phyloP scores from a whole-genome alignment of 2,888 invertebrate genomes.

The Acrobasis repandana region DNA sequence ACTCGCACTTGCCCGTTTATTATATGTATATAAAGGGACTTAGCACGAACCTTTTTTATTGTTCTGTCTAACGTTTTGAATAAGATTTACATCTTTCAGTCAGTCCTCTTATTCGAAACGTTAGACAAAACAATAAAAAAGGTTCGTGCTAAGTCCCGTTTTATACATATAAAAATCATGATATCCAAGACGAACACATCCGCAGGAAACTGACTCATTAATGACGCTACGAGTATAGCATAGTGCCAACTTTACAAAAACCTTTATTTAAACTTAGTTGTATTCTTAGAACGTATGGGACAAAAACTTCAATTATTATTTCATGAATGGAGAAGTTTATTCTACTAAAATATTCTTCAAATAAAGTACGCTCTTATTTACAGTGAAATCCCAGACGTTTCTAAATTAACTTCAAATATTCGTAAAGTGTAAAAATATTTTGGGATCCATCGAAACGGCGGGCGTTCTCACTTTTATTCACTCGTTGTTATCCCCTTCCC shows the following conservation, averaged over 20 bases:
- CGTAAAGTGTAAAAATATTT: slow-evolving; percentile 19
- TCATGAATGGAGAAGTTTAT: too few species aligned
- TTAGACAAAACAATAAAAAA: too few species aligned
- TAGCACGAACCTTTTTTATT: too few species aligned
- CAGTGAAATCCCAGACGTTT: slow-evolving; percentile 18
- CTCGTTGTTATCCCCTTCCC: slow-evolving; percentile 10
- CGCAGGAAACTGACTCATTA: slow-evolving; percentile 39
- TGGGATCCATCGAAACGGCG: background rate
- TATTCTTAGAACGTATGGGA: slow-evolving; percentile 6
- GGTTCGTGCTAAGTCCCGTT: too few species aligned
- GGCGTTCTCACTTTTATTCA: slow-evolving; percentile 18
- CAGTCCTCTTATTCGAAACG: too few species aligned
- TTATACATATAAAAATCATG: too few species aligned
- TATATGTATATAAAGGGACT: too few species aligned
- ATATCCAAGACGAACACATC: slow-evolving; percentile 14
- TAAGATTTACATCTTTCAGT: too few species aligned
- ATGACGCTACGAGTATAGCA: slow-evolving; percentile 35
- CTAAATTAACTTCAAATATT: slow-evolving; percentile 18
- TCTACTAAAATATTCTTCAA: background rate
- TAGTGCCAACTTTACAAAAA: slow-evolving; percentile 14
- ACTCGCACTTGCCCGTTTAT: too few species aligned
- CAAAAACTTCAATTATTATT: background rate
- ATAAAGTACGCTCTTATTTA: slow-evolving; percentile 5
- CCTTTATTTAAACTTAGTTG: background rate
- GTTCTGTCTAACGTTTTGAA: too few species aligned